phyloP scores from a whole-genome alignment of 1,140 invertebrate genomes.

The Chlorops oryzae region DNA sequence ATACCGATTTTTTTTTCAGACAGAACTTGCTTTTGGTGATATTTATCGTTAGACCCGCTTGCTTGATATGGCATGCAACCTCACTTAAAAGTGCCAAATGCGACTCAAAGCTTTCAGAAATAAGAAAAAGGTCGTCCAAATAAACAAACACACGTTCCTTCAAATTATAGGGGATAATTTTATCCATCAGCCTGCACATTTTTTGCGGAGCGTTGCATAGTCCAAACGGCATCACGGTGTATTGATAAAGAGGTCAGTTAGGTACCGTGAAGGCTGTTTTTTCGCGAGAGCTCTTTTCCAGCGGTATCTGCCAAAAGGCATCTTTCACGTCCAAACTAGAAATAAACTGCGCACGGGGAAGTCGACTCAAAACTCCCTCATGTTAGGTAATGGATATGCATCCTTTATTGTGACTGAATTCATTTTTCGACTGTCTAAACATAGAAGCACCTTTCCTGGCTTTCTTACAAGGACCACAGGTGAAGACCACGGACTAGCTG shows the following conservation, averaged over 20 bases:
- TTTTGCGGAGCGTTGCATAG: slow-evolving; percentile 10
- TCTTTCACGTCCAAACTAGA: slow-evolving; percentile 8
- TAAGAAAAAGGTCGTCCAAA: slow-evolving; percentile 10
- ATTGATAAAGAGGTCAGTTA: neutral
- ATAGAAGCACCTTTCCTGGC: slow-evolving; percentile 21
- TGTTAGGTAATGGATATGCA: slow-evolving; percentile 28
- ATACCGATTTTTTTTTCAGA: slow-evolving; percentile 34
- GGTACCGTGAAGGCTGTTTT: slow-evolving; percentile 47
- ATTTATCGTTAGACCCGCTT: slow-evolving; percentile 16
- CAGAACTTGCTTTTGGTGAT: neutral
- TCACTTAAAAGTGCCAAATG: slow-evolving; percentile 17
- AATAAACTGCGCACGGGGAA: slow-evolving; percentile 19
- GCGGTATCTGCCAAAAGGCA: slow-evolving; percentile 38
- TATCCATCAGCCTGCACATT: slow-evolving; percentile 8
- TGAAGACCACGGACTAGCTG: slow-evolving; percentile 22
- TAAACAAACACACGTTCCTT: slow-evolving; percentile 8
- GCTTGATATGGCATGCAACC: slow-evolving; percentile 16
- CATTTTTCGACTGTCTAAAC: slow-evolving; percentile 29
- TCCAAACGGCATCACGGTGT: neutral
- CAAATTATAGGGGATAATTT: neutral
- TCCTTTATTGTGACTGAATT: slow-evolving; percentile 30
- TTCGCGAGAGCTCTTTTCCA: slow-evolving; percentile 23
- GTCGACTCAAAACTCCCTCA: slow-evolving; percentile 13
- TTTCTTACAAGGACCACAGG: slow-evolving; percentile 28
- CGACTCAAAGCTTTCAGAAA: slow-evolving; percentile 7